Evolutionary conservation across 2,888 invertebrate genomes (phyloP), one percentile per base, ranked within the genome.

Genomic region (Auanema freiburgensis): DNA sequence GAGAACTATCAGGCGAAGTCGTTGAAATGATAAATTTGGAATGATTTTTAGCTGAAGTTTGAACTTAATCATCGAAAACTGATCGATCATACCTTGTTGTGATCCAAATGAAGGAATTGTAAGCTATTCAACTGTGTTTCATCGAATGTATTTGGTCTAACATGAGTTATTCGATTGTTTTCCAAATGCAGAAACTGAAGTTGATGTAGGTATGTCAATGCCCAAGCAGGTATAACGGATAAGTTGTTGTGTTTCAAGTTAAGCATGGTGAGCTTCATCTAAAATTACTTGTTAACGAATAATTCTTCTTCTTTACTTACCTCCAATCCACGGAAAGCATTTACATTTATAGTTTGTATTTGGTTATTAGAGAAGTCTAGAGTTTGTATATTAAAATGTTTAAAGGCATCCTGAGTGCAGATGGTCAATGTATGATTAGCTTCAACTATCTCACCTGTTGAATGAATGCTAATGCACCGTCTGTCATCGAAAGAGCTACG

Each of bases 1-100:
- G 52, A 92, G 84, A 18, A 78, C 78, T 14, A 83, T 71, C 1
- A 84, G 69, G 1, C 74, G 74, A 16, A 80, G 65, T 50, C 69
- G 69, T 43, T 71, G 65, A 56, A 72, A 73, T 18, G 69, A 63
- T 21, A 71, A 59, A 51, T 73, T 76, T 0, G 75, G 77, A 44
- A 77, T 65, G 0, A 64, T 40, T 53, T 61, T 63, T 6, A 78
- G 63, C 78, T 78, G 60, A 54, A 76, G 50, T n/a, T 46, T 16
- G 3, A 46, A 46, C 4, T 3, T 46, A 3, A 3, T 46, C 21
- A 18, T 46, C 46, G 46, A 46, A 46, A 5, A 46, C 21, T 46
- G 46, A 18, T 18, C 3, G 46, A 5, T 23, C 41, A 61, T 23
- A 82, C 79, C 52, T 79, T 67, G 61, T 83, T 83, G 24, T 72